Percentiles rank a stretch among this genome's conserved stretches.
Evolutionary conservation across 2,797 vertebrate species (phyloP).

Genomic region (Thalassophryne amazonica): DNA sequence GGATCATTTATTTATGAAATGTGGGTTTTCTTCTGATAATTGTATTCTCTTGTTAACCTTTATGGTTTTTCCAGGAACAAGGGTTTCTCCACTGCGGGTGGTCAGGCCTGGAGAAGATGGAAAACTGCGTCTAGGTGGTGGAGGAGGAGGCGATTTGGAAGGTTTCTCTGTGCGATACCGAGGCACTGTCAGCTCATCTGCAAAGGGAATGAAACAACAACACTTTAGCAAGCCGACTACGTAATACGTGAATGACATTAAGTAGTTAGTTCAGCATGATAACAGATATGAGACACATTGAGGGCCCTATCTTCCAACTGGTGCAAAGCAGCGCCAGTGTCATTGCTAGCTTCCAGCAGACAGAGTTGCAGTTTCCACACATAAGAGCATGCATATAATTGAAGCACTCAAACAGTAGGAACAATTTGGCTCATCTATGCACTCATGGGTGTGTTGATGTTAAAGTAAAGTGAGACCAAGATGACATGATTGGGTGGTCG

Average conservation of each 20-base stretch:
- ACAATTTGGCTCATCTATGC: too few species aligned
- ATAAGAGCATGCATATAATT: too few species aligned
- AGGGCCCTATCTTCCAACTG: not conserved
- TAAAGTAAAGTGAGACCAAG: too few species aligned
- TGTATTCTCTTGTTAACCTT: conserved; percentile 73
- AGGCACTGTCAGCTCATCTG: conserved; percentile 91
- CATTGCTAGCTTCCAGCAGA: too few species aligned
- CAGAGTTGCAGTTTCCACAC: too few species aligned
- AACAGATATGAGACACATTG: not conserved
- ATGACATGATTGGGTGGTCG: too few species aligned
- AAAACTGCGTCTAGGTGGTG: conserved; percentile 93
- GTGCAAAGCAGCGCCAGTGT: too few species aligned
- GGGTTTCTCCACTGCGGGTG: conserved; percentile 89
- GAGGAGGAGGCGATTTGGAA: conserved; percentile 94
- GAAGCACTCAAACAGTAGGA: too few species aligned
- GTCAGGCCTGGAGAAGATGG: conserved; percentile 92
- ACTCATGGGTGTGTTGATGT: too few species aligned
- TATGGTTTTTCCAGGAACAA: conserved; percentile 91
- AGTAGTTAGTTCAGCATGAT: not conserved
- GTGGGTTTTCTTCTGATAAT: not conserved
- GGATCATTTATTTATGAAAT: not conserved
- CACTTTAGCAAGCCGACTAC: too few species aligned
- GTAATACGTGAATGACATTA: not conserved
- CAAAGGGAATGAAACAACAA: not conserved
- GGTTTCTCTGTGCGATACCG: conserved; percentile 97